Conservation (phyloP, 2,888 invertebrate species). For the Napeogenes inachia region DNA sequence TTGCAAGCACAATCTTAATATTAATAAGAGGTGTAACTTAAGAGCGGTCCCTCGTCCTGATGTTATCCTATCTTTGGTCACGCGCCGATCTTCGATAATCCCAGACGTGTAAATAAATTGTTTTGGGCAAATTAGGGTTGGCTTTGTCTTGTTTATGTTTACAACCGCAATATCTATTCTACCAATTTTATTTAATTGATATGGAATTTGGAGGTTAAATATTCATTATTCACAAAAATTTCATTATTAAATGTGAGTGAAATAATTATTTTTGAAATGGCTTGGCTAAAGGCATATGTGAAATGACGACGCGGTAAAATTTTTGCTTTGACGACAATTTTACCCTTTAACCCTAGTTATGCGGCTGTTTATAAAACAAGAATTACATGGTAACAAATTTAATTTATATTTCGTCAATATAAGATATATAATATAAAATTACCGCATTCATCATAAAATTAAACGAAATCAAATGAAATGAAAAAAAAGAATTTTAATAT, state of each 20-base stretch:
- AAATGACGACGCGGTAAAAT: conserved; percentile 11
- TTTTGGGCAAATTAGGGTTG: background rate
- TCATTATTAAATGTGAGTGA: background rate
- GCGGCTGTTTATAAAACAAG: conserved; percentile 4
- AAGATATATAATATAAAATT: background rate
- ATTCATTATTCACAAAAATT: background rate
- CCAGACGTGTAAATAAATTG: conserved; percentile 16
- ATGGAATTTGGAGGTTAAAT: background rate
- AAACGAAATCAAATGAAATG: background rate
- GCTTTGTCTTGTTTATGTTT: conserved; percentile 1
- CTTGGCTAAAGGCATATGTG: background rate
- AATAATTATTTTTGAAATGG: conserved; percentile 1
- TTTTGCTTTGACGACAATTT: conserved; percentile 25
- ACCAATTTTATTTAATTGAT: too few species aligned
- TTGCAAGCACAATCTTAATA: background rate
- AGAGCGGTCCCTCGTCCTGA: background rate
- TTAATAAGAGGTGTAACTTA: background rate
- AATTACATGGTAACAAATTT: conserved; percentile 14
- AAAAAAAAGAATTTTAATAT: too few species aligned
- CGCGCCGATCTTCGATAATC: conserved; percentile 22
- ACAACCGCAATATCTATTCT: too few species aligned
- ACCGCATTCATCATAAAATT: background rate
- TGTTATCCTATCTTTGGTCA: conserved; percentile 13
- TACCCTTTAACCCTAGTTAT: conserved; percentile 13
- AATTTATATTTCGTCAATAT: background rate